These are phyloP conservation scores for Barbus barbus DNA, from an alignment of 2,113 vertebrate genomes.

Conservation along the genomic window DNA sequence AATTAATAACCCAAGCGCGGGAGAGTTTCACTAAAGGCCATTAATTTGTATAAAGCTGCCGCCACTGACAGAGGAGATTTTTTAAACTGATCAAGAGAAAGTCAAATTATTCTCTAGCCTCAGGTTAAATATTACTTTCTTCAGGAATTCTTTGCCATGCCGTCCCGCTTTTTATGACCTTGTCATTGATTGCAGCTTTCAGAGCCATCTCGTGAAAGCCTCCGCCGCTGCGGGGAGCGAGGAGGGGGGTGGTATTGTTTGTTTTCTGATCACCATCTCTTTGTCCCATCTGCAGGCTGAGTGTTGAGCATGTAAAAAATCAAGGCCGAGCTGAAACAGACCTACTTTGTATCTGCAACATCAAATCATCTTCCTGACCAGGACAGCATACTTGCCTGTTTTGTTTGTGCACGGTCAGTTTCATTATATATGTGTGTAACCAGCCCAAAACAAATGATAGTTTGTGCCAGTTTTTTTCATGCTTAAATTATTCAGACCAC, in stretches of 20 bases:
- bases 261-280: conserved; percentile 48
- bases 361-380: conserved; percentile 41
- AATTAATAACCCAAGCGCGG: conserved; percentile 81
- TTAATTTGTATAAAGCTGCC: conserved; percentile 84
- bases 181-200: conserved; percentile 71
- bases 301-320: conserved; percentile 54
- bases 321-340: conserved; percentile 60
- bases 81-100: conserved; percentile 82
- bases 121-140: conserved; percentile 81
- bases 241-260: conserved; percentile 44
- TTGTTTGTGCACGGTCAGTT: background rate
- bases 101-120: conserved; percentile 84
- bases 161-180: conserved; percentile 69
- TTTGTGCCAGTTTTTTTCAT: conserved; percentile 39
- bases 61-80: conserved; percentile 78
- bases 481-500: conserved; percentile 43
- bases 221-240: conserved; percentile 7
- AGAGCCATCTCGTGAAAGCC: conserved; percentile 42
- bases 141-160: conserved; percentile 68
- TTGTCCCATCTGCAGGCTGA: conserved; percentile 53
- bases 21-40: conserved; percentile 82
- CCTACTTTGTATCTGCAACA: conserved; percentile 49
- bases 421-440: background rate
- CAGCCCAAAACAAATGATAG: conserved; percentile 35
- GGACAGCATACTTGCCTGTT: conserved; percentile 23